phyloP scores from a whole-genome alignment of 2,888 invertebrate species.

The Euplagia quadripunctaria region DNA sequence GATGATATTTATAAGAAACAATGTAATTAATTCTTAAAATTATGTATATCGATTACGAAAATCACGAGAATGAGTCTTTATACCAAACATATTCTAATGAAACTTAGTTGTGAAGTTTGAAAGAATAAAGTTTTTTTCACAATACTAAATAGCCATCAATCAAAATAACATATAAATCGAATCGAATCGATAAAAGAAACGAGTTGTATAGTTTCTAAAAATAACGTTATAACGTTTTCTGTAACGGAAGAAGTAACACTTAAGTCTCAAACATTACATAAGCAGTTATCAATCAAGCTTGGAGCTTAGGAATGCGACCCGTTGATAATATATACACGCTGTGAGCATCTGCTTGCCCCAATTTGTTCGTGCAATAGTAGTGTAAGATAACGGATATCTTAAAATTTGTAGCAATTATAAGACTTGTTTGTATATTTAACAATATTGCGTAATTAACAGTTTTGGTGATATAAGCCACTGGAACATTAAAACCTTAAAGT shows the following conservation, averaged over 20 bases:
- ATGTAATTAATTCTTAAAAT: too few relatives aligned
- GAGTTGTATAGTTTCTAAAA: too few relatives aligned
- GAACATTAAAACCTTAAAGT: neutral
- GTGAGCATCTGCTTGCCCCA: conserved; percentile 42
- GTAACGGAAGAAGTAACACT: conserved; percentile 13
- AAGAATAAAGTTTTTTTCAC: too few relatives aligned
- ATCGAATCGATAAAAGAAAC: too few relatives aligned
- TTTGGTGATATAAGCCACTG: neutral
- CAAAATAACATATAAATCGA: too few relatives aligned
- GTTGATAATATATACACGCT: conserved; percentile 38
- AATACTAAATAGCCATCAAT: too few relatives aligned
- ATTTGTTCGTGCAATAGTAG: conserved; percentile 18
- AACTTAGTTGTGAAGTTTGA: too few relatives aligned
- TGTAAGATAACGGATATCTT: conserved; percentile 2
- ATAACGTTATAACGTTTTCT: neutral
- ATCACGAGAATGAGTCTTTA: too few relatives aligned
- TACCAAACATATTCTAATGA: too few relatives aligned
- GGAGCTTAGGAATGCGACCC: conserved; percentile 48
- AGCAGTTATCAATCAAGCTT: conserved; percentile 53
- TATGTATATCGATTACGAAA: too few relatives aligned
- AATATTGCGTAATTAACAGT: neutral
- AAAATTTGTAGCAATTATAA: neutral
- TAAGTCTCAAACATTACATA: conserved; percentile 33
- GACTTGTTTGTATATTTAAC: neutral
- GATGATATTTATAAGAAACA: too few relatives aligned